A percentile compares a stretch with the other conserved stretches of the same genome.
Conservation (phyloP, 2,113 vertebrate species). For the Abramis brama region DNA sequence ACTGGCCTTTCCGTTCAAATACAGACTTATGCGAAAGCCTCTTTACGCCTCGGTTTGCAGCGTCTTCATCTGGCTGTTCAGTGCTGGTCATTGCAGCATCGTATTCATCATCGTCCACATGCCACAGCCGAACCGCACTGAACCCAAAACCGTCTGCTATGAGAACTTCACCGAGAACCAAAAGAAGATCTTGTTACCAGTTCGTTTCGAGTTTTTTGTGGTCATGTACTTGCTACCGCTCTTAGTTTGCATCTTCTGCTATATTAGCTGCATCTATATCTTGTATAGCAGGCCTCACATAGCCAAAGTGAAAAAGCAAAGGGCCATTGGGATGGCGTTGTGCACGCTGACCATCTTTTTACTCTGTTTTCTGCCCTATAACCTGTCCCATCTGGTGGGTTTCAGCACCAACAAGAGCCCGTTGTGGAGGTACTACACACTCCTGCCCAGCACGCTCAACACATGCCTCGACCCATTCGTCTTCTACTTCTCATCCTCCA, state of each 20-base stretch:
- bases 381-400: slow-evolving; percentile 77
- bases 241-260: too few species aligned
- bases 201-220: slow-evolving; percentile 75
- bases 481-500: slow-evolving; percentile 71
- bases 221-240: too few species aligned
- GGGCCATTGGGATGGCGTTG: too few species aligned
- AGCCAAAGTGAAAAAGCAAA: too few species aligned
- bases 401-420: slow-evolving; percentile 67
- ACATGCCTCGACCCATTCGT: slow-evolving; percentile 80
- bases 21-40: slow-evolving; percentile 62
- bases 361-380: slow-evolving; percentile 79
- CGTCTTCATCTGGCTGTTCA: slow-evolving; percentile 70
- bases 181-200: slow-evolving; percentile 68
- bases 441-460: slow-evolving; percentile 78
- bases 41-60: slow-evolving; percentile 47
- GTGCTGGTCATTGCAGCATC: slow-evolving; percentile 74
- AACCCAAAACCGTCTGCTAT: slow-evolving; percentile 67
- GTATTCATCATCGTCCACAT: slow-evolving; percentile 67
- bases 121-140: neutral
- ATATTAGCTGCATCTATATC: too few species aligned
- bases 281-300: too few species aligned
- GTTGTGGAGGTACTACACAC: slow-evolving; percentile 69
- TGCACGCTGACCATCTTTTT: too few species aligned
- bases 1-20: slow-evolving; percentile 72
- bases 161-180: slow-evolving; percentile 70